Evolutionary conservation across 2,888 invertebrate species (phyloP), one percentile per base, ranked within the genome.

Genomic region (Epinotia bilunana): DNA sequence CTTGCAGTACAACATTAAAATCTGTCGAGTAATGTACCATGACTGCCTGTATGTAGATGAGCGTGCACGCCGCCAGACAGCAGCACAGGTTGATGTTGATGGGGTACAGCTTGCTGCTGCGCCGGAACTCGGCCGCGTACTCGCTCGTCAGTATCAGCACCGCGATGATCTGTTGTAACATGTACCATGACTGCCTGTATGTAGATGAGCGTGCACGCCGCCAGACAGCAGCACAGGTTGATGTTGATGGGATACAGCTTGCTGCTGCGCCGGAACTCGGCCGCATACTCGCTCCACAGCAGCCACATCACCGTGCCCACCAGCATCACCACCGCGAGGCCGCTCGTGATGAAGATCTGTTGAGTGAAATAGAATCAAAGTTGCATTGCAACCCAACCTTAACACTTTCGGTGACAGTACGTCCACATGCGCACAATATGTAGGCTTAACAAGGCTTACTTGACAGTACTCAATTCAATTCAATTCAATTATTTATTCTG

Each of bases 151-250:
- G 88, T 4, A 93, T 80, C 2, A 88, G 78, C 3, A 90, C 84
- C 1, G 89, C 89, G 67, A 91, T 20, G 20, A 20, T 20, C 20
- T 20, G 20, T 9, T 6, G 12, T 13, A 79, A 28, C 28, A 28
- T 92, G 92, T 87, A 96, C 96, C 93, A 95, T 95, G 77, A 95
- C 94, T 76, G 96, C 96, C 76, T 96, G 92, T 84, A 96, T 95
- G 84, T 96, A 96, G 61, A 96, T 94, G 18, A 96, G 84, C 78
- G 95, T 96, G 75, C 95, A 95, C 28, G 95, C 91, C 49, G 94
- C 93, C 33, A 96, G 90, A 77, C 95, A 95, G 73, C 95, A 92
- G 82, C 96, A 95, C 49, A 96, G 88, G 83, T 96, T 96, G 64
- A 96, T 92, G 74, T 93, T 94, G 43, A 95, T 92, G 0, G 95